These are phyloP conservation scores for Eptesicus fuscus DNA, from an alignment of 2,113 vertebrate genomes.

Conservation along the genomic window DNA sequence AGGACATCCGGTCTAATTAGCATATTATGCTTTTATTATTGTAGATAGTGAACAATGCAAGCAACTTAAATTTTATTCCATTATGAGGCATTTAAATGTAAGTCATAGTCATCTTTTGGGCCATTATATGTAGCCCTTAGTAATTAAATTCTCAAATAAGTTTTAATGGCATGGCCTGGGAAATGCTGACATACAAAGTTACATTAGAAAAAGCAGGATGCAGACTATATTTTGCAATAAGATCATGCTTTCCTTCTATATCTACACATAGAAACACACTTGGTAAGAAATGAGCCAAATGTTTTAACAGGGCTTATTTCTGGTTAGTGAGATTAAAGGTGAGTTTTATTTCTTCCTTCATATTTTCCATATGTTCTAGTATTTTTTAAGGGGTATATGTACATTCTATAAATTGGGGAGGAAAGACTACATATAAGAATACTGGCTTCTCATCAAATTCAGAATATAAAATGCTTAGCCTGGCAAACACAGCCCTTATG, in stretches of 20 bases:
- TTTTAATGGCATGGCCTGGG: background rate
- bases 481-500: background rate
- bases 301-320: background rate
- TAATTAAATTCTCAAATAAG: constrained; percentile 26
- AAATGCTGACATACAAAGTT: background rate
- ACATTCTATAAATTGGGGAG: background rate
- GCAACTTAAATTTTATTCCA: constrained; percentile 40
- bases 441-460: background rate
- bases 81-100: background rate
- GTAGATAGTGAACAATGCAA: constrained; percentile 11
- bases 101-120: background rate
- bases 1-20: no score
- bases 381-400: background rate
- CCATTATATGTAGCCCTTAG: background rate
- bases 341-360: constrained; percentile 23
- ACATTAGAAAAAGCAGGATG: background rate
- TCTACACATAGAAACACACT: constrained; percentile 4
- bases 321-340: constrained; percentile 19
- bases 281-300: background rate
- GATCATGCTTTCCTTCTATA: background rate
- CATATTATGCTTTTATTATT: no score
- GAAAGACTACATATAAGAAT: background rate
- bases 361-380: background rate
- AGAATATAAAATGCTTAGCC: background rate
- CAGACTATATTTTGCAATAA: background rate